A percentile compares a stretch with the other conserved stretches of the same genome.
These are phyloP conservation scores for Esox lucius DNA, from an alignment of 2,797 vertebrate genomes.

Conservation along the genomic window DNA sequence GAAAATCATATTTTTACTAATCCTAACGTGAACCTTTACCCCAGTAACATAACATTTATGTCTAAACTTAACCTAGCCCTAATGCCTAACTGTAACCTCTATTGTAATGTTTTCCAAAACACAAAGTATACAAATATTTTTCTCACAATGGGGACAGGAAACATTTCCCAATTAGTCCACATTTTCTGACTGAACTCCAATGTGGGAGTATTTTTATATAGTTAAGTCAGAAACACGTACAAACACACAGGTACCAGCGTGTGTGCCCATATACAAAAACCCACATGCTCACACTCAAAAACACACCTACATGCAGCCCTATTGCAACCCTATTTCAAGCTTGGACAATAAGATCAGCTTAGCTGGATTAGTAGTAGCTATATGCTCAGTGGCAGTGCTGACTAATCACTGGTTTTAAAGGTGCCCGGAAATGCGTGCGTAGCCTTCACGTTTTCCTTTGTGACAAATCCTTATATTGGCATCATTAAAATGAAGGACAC, in stretches of 20 bases:
- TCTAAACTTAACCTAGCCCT: too few species aligned
- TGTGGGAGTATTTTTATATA: too few species aligned
- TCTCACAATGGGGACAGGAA: too few species aligned
- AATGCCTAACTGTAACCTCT: too few species aligned
- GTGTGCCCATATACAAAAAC: neutral
- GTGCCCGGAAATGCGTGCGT: slow-evolving; percentile 25
- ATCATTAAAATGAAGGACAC: slow-evolving; percentile 35
- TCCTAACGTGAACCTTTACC: too few species aligned
- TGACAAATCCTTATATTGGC: slow-evolving; percentile 37
- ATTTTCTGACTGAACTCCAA: too few species aligned
- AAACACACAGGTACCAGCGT: neutral
- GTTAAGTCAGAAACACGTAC: neutral
- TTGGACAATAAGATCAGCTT: slow-evolving; percentile 18
- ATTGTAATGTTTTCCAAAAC: too few species aligned
- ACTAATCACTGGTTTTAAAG: slow-evolving; percentile 17
- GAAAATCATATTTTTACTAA: too few species aligned
- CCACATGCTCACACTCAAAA: neutral
- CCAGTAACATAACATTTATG: too few species aligned
- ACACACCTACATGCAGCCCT: neutral
- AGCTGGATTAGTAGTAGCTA: slow-evolving; percentile 3
- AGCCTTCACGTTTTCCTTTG: slow-evolving; percentile 24
- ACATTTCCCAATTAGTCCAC: too few species aligned
- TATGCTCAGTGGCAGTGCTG: slow-evolving; percentile 4
- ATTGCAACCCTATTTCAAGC: slow-evolving; percentile 6
- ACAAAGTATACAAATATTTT: too few species aligned